These are phyloP conservation scores for Drosophila longiperda DNA, from an alignment of 2,888 invertebrate species.

Conservation along the genomic window DNA sequence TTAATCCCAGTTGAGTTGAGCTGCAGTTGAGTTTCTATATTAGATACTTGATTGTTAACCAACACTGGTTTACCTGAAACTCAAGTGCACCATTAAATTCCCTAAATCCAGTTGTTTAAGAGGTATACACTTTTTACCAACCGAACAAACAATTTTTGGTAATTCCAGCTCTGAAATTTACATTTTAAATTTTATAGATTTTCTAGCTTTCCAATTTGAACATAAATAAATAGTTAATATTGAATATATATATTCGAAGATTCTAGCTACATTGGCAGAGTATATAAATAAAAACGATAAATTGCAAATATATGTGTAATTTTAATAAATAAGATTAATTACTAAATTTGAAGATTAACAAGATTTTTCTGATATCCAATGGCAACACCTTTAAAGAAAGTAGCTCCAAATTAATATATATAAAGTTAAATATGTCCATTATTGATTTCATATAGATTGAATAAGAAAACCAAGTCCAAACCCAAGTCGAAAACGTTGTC, in stretches of 20 bases:
- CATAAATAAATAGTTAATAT: neutral
- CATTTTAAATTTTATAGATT: neutral
- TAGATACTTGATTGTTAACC: neutral
- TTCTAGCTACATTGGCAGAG: too few species aligned
- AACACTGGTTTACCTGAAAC: neutral
- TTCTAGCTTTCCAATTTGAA: neutral
- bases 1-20: neutral
- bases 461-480: too few species aligned
- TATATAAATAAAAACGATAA: too few species aligned
- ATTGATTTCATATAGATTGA: neutral
- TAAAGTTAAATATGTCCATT: too few species aligned
- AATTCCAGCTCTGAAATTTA: neutral
- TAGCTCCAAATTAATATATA: too few species aligned
- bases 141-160: neutral
- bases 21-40: neutral
- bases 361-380: neutral
- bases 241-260: too few species aligned
- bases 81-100: neutral
- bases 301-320: neutral
- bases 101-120: neutral
- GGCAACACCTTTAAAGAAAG: too few species aligned
- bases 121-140: neutral
- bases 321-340: neutral
- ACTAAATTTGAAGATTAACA: neutral
- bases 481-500: neutral